phyloP scores from a whole-genome alignment of 2,888 invertebrate genomes.

The Chaitophorus viminalis region DNA sequence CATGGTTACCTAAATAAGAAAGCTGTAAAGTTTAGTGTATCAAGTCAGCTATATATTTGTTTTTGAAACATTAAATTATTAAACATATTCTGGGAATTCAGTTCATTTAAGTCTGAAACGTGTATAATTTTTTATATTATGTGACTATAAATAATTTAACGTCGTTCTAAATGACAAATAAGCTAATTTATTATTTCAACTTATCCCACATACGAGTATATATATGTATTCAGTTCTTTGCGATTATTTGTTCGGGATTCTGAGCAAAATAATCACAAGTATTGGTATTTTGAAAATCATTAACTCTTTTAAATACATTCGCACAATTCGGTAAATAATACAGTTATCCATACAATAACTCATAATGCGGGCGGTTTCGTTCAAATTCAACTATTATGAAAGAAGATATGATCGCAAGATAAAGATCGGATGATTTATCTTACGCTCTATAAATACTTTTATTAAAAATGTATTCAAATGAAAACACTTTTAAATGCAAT shows the following conservation, averaged over 20 bases:
- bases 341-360: not conserved
- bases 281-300: not conserved
- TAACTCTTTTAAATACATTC: not conserved
- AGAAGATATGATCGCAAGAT: slow-evolving; percentile 10
- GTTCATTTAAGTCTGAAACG: not conserved
- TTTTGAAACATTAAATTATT: slow-evolving; percentile 22
- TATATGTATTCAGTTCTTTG: too few species aligned
- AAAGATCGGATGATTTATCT: slow-evolving; percentile 31
- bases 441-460: not conserved
- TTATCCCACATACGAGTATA: too few species aligned
- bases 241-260: not conserved
- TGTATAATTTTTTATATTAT: not conserved
- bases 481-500: not conserved
- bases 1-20: not conserved
- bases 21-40: slow-evolving; percentile 17
- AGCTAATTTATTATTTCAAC: too few species aligned
- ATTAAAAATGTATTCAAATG: not conserved
- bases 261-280: too few species aligned
- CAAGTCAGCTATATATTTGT: not conserved
- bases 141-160: too few species aligned
- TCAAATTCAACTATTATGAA: slow-evolving; percentile 14
- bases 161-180: not conserved
- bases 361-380: slow-evolving; percentile 23
- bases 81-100: not conserved
- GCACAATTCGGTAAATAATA: not conserved